Evolutionary conservation across 2,888 invertebrate species (phyloP), one percentile per base, ranked within the genome.

Genomic region (Drosophila incognita): DNA sequence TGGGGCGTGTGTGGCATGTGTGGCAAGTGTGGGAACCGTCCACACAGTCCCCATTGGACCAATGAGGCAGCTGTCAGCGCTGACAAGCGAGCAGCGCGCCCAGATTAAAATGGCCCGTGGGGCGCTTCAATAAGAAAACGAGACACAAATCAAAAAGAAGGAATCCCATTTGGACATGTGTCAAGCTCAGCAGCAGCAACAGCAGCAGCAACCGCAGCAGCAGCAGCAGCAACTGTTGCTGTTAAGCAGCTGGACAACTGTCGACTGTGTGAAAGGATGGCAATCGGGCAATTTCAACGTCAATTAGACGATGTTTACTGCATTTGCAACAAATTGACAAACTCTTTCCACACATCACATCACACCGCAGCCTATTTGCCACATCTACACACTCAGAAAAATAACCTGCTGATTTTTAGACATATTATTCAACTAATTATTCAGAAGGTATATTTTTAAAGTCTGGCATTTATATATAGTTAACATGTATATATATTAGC

Each of bases 241-340:
- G 73, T 24, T 24, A 46, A 24, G 46, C 46, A 46, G 21, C 21
- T 15, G 46, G 4, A 24, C 24, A 46, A 21, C 46, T 8, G 46
- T 24, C 46, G 21, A 4, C 31, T 36, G 51, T 40, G 58, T 36
- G 27, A 54, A 46, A n/a, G 29, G 29, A 31, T 27, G 53, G 69
- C 58, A 49, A 60, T 66, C 56, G 70, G 70, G 82, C 78, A 81
- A 82, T 87, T 90, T 76, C 82, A 84, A 86, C 89, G 89, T 86
- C 90, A 86, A 86, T 86, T 90, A 86, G 90, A 79, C 76, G 82
- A 77, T 89, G 88, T 89, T 89, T 87, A 82, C 88, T 87, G 90
- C 77, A 87, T 81, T 86, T 84, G 87, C 90, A 82, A 73, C 87
- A 87, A 89, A 89, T 89, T 85, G 90, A 89, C 90, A 87, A 86